A percentile compares a stretch with the other conserved stretches of the same genome.
These are phyloP conservation scores for Xestoiulus laeticollis DNA, from an alignment of 2,888 invertebrate genomes.

Conservation along the genomic window DNA sequence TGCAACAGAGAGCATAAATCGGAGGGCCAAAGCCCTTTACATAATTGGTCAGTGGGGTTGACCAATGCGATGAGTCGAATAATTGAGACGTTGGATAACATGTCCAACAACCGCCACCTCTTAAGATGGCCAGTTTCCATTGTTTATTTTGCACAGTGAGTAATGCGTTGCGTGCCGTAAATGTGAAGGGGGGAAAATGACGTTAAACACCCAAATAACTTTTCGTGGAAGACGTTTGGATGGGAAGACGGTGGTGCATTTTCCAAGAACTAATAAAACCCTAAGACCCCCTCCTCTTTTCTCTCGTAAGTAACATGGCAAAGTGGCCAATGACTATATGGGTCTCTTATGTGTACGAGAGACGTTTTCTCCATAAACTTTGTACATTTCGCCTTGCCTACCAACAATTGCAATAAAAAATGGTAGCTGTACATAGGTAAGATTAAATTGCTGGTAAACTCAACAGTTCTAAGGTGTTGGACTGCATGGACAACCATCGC, in stretches of 20 bases:
- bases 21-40: not conserved
- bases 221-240: not conserved
- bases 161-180: not conserved
- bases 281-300: not conserved
- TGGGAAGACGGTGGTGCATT: not conserved
- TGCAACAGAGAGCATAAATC: not conserved
- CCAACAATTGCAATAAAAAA: not conserved
- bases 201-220: not conserved
- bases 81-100: not conserved
- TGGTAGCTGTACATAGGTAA: not conserved
- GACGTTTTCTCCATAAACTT: not conserved
- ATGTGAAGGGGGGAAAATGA: not conserved
- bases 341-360: not conserved
- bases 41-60: not conserved
- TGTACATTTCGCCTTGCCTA: not conserved
- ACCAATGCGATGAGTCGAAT: not conserved
- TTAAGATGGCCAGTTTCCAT: not conserved
- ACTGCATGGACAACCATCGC: not conserved
- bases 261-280: not conserved
- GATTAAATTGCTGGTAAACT: not conserved
- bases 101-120: not conserved
- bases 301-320: not conserved
- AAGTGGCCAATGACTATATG: not conserved
- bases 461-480: not conserved
- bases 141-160: not conserved